phyloP scores from a whole-genome alignment of 2,113 vertebrate genomes.

The Anhinga rufa region DNA sequence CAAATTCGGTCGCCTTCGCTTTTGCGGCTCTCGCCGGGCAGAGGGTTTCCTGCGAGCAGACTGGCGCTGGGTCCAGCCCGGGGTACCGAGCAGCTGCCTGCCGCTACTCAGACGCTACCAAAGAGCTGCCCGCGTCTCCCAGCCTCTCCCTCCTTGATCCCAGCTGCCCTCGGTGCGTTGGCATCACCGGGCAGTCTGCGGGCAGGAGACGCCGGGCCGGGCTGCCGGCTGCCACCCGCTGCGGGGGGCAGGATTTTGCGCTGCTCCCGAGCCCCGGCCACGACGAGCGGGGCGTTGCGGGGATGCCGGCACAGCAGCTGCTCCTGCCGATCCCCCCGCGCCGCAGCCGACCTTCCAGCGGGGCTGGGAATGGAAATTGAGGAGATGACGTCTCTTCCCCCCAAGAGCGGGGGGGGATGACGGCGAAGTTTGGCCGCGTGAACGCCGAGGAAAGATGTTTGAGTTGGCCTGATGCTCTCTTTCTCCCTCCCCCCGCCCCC shows the following conservation, averaged over 20 bases:
- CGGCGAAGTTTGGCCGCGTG: constrained; percentile 54
- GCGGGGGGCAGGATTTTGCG: not conserved
- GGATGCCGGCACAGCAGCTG: not conserved
- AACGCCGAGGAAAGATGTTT: constrained; percentile 64
- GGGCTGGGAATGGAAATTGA: constrained; percentile 49
- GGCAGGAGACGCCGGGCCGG: not conserved
- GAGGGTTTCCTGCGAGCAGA: not conserved
- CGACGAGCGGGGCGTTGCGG: accelerated
- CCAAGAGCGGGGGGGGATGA: not conserved
- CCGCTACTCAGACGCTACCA: not conserved
- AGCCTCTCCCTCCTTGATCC: accelerated
- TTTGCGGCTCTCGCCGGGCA: not conserved
- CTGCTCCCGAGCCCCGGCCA: accelerated
- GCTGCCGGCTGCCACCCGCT: not conserved
- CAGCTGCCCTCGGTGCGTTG: not conserved
- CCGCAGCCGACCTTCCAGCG: not conserved
- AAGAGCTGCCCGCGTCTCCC: accelerated
- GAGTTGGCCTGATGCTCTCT: constrained; percentile 53
- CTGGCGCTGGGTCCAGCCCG: not conserved
- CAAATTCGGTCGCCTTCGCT: accelerated
- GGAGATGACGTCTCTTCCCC: constrained; percentile 53
- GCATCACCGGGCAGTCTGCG: not conserved
- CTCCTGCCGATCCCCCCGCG: not conserved
- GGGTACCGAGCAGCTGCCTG: not conserved
- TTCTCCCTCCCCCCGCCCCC: not conserved